A percentile compares a stretch with the other conserved stretches of the same genome.
phyloP scores from a whole-genome alignment of 2,888 invertebrate species.

The Petrophora chlorosata region DNA sequence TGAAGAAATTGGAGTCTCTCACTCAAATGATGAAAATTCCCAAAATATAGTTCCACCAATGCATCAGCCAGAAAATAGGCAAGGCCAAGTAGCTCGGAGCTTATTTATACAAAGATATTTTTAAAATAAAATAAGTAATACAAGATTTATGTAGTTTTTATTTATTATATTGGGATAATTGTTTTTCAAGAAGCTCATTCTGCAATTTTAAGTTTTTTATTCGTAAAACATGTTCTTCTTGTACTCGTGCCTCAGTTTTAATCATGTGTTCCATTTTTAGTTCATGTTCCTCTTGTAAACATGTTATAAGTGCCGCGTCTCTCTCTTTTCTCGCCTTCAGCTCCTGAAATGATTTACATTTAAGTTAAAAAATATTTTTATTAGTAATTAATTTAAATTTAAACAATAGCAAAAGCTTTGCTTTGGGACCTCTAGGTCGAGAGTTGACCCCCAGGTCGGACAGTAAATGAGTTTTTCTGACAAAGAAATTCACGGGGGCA shows the following conservation, averaged over 20 bases:
- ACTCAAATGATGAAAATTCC: neutral
- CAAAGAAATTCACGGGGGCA: too few relatives aligned
- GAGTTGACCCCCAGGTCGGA: too few relatives aligned
- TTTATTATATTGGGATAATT: conserved; percentile 1
- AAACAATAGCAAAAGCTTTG: too few relatives aligned
- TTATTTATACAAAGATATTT: neutral
- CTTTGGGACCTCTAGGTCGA: too few relatives aligned
- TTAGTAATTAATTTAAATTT: too few relatives aligned
- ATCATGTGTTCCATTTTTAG: neutral
- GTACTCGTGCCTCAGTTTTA: neutral
- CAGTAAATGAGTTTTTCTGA: too few relatives aligned
- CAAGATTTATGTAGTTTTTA: neutral
- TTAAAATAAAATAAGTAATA: neutral
- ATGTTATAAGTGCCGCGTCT: neutral
- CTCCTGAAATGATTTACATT: neutral
- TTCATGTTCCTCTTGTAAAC: neutral
- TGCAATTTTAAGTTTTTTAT: neutral
- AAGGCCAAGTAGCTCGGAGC: neutral
- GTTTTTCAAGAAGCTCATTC: neutral
- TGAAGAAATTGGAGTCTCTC: neutral
- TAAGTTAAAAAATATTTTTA: neutral
- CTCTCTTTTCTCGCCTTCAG: neutral
- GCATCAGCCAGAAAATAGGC: neutral
- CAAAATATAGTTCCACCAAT: neutral
- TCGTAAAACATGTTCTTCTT: neutral